Percentiles rank a stretch among this genome's conserved stretches.
These are phyloP conservation scores for Proterorhinus semilunaris DNA, from an alignment of 2,113 vertebrate genomes.

Conservation along the genomic window DNA sequence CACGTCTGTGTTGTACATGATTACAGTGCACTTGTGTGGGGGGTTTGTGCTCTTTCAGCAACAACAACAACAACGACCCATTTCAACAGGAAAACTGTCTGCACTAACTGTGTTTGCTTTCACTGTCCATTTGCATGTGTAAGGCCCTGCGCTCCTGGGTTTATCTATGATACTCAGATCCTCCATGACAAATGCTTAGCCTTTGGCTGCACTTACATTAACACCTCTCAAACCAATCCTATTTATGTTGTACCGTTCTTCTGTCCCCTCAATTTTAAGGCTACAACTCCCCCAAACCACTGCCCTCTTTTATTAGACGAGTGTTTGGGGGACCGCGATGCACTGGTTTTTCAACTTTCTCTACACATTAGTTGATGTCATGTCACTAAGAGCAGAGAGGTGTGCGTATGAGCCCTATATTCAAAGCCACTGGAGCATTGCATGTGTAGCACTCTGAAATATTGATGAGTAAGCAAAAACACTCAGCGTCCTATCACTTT, in stretches of 20 bases:
- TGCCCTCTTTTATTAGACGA: conserved; percentile 52
- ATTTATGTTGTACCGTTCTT: conserved; percentile 33
- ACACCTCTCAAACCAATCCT: conserved; percentile 17
- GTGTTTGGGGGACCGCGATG: conserved; percentile 18
- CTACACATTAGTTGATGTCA: conserved; percentile 69
- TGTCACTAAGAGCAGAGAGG: conserved; percentile 62
- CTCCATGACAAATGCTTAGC: conserved; percentile 29
- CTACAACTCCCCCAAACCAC: conserved; percentile 36
- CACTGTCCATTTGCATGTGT: conserved; percentile 11
- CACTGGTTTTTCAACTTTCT: conserved; percentile 59
- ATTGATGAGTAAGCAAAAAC: conserved; percentile 78
- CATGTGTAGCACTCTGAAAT: conserved; percentile 74
- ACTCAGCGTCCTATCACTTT: conserved; percentile 71
- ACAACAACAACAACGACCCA: neutral
- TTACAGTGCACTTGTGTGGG: neutral
- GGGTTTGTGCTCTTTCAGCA: too few species aligned
- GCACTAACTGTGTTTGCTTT: conserved; percentile 20
- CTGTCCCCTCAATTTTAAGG: conserved; percentile 30
- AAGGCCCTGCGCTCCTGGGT: conserved; percentile 6
- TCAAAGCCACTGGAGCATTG: conserved; percentile 72
- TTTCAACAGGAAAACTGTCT: conserved; percentile 20
- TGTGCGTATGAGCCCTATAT: conserved; percentile 54
- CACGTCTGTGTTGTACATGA: neutral
- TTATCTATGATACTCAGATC: neutral
- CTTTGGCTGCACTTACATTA: conserved; percentile 25